Percentiles rank a stretch among this genome's conserved stretches.
Evolutionary conservation across 2,797 vertebrate genomes (phyloP).

Genomic region (Typhlichthys eigenmanni): DNA sequence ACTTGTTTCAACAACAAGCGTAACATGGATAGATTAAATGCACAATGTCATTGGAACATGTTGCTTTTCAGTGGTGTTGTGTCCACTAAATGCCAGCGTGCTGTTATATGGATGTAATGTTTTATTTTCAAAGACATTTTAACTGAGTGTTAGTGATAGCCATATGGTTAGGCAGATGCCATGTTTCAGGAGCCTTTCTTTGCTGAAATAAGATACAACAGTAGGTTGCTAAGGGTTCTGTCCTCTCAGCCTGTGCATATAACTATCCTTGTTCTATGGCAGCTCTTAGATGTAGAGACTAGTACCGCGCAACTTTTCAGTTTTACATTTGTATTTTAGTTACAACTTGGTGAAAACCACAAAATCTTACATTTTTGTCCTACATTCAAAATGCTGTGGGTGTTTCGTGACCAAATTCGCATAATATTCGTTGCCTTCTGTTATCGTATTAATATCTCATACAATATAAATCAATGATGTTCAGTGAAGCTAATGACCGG

Average conservation of each 20-base stretch:
- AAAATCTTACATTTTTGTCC: conserved; percentile 38
- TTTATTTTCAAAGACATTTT: conserved; percentile 24
- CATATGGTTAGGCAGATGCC: conserved; percentile 47
- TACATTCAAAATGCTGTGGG: conserved; percentile 51
- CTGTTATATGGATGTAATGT: conserved; percentile 20
- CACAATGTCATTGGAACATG: no score
- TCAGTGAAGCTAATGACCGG: conserved; percentile 66
- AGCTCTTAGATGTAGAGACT: neutral
- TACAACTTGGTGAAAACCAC: conserved; percentile 14
- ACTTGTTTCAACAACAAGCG: no score
- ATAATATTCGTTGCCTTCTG: conserved; percentile 44
- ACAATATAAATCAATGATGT: conserved; percentile 60
- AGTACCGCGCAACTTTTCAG: conserved; percentile 4
- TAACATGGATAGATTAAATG: no score
- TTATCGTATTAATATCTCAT: conserved; percentile 50
- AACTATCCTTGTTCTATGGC: no score
- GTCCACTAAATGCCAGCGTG: neutral
- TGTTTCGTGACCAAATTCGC: conserved; percentile 53
- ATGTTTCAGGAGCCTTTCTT: neutral
- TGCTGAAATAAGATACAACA: no score
- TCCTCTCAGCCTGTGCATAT: no score
- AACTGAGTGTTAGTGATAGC: conserved; percentile 28
- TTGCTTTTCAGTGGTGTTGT: no score
- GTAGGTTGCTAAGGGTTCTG: no score
- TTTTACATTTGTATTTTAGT: conserved; percentile 13